Evolutionary conservation across 2,888 invertebrate genomes (phyloP).

Genomic region (Electrophaes corylata): DNA sequence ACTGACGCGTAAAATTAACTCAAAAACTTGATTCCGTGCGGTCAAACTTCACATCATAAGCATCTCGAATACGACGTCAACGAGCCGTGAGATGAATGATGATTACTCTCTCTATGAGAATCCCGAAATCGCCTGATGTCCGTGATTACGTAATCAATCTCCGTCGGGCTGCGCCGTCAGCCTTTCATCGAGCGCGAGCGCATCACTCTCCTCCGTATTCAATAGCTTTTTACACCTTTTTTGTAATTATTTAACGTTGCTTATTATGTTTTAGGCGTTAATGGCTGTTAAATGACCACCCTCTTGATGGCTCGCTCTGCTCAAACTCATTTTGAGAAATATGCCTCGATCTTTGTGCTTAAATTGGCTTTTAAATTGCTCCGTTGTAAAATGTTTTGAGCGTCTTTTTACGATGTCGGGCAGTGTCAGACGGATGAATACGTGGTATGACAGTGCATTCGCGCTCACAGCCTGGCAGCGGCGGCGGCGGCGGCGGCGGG

Average conservation of each 20-base stretch:
- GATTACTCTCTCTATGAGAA: conserved; percentile 77
- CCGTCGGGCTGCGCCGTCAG: conserved; percentile 71
- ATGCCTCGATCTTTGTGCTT: conserved; percentile 51
- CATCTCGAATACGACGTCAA: conserved; percentile 65
- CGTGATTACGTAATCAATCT: conserved; percentile 83
- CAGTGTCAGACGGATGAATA: conserved; percentile 39
- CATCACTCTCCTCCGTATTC: conserved; percentile 69
- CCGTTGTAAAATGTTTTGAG: conserved; percentile 50
- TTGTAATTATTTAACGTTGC: conserved; percentile 75
- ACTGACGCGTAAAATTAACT: conserved; percentile 60
- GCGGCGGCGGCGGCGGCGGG: neutral
- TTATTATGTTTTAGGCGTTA: conserved; percentile 78
- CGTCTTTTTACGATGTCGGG: conserved; percentile 38
- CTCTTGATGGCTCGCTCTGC: conserved; percentile 62
- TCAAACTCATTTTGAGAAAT: conserved; percentile 57
- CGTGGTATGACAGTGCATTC: conserved; percentile 40
- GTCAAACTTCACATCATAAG: conserved; percentile 53
- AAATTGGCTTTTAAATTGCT: conserved; percentile 60
- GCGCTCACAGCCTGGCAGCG: conserved; percentile 18
- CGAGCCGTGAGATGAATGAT: conserved; percentile 78
- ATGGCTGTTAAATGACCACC: conserved; percentile 75
- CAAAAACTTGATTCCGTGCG: conserved; percentile 49
- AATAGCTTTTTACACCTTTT: conserved; percentile 76
- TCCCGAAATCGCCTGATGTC: conserved; percentile 74
- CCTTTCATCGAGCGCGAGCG: conserved; percentile 76